phyloP scores from a whole-genome alignment of 2,888 invertebrate species.

The Pachliopta kotzebuea region DNA sequence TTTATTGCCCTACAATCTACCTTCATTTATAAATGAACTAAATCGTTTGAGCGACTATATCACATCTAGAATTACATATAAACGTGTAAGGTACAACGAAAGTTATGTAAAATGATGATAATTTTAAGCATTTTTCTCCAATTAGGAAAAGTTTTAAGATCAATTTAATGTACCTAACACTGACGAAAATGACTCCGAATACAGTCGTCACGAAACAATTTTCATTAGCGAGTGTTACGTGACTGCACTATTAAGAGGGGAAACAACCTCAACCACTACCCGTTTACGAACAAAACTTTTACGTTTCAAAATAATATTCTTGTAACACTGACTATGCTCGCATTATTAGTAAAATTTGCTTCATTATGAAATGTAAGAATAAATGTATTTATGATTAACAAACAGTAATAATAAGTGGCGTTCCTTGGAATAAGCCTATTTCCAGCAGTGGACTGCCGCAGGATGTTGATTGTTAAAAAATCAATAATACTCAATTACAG shows the following conservation, averaged over 20 bases:
- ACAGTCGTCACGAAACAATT: constrained; percentile 71
- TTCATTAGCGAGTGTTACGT: constrained; percentile 71
- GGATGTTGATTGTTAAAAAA: too few species aligned
- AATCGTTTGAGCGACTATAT: too few species aligned
- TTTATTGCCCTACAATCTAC: too few species aligned
- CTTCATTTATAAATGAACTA: too few species aligned
- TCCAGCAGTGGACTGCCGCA: too few species aligned
- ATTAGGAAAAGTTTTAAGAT: constrained; percentile 14
- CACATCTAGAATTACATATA: too few species aligned
- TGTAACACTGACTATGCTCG: neutral
- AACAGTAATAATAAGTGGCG: too few species aligned
- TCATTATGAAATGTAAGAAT: neutral
- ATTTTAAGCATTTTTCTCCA: constrained; percentile 4
- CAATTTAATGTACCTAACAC: constrained; percentile 58
- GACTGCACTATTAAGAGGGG: constrained; percentile 65
- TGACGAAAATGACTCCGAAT: constrained; percentile 59
- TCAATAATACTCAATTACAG: too few species aligned
- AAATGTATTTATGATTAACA: neutral
- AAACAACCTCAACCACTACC: constrained; percentile 43
- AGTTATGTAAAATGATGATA: neutral
- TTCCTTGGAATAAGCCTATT: too few species aligned
- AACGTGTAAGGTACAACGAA: neutral
- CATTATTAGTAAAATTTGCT: neutral
- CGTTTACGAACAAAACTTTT: constrained; percentile 54
- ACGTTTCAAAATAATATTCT: constrained; percentile 37